Evolutionary conservation across 2,113 vertebrate genomes (phyloP).

Genomic region (Pygathrix nemaeus): DNA sequence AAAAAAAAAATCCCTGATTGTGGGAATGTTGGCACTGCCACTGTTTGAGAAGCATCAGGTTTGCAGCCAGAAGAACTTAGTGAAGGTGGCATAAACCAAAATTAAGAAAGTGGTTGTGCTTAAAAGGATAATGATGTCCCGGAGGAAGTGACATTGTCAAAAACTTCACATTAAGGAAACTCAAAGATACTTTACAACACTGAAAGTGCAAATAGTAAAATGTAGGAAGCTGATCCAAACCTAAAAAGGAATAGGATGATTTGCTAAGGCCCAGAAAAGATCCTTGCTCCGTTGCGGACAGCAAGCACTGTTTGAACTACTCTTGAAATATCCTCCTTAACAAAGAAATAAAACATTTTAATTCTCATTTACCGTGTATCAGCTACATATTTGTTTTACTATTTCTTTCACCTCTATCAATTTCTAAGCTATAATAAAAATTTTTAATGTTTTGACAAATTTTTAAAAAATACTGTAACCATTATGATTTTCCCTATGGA

Average conservation of each 20-base stretch:
- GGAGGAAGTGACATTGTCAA: neutral
- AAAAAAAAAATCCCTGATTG: neutral
- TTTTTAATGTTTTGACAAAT: neutral
- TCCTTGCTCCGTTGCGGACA: neutral
- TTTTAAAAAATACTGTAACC: neutral
- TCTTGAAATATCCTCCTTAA: neutral
- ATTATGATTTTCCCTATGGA: neutral
- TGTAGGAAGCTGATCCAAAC: neutral
- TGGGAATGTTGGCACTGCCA: neutral
- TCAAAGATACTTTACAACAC: neutral
- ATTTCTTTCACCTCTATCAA: neutral
- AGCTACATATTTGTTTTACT: neutral
- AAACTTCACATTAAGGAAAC: neutral
- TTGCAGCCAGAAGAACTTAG: neutral
- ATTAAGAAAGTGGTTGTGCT: neutral
- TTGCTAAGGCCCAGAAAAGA: neutral
- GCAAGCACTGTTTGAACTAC: neutral
- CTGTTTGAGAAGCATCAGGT: neutral
- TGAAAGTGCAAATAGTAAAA: neutral
- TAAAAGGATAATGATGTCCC: neutral
- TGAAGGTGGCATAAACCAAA: neutral
- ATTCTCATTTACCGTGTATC: neutral
- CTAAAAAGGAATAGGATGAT: neutral
- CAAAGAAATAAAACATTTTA: neutral
- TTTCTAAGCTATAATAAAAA: neutral